Conservation (phyloP, 2,888 invertebrate genomes). For the Stratiomys singularior region DNA sequence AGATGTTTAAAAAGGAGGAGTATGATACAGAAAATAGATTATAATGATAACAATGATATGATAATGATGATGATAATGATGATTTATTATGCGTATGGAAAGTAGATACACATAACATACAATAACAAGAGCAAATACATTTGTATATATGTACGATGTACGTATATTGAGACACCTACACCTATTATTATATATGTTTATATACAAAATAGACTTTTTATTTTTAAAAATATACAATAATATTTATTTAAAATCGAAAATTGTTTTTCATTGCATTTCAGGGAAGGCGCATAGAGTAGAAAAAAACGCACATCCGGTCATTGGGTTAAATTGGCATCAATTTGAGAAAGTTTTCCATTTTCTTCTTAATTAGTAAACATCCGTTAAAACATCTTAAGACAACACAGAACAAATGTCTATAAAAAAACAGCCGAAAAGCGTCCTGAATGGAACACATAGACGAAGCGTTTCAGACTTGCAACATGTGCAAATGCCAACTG, state of each 20-base stretch:
- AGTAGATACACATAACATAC: conserved; percentile 38
- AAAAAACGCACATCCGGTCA: no score
- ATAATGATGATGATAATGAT: conserved; percentile 22
- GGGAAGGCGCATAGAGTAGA: neutral
- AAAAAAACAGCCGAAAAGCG: no score
- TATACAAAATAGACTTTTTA: conserved; percentile 46
- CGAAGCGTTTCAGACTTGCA: no score
- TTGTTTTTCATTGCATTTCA: neutral
- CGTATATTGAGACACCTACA: conserved; percentile 48
- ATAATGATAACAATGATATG: neutral
- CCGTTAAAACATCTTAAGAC: no score
- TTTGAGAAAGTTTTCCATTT: no score
- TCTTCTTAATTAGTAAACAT: no score
- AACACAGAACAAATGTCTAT: no score
- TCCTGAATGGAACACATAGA: no score
- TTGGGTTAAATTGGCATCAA: no score
- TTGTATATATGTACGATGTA: conserved; percentile 51
- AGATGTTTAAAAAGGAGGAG: neutral
- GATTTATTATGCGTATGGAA: conserved; percentile 25
- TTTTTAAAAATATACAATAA: conserved; percentile 49
- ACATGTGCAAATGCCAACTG: no score
- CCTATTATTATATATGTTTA: conserved; percentile 52
- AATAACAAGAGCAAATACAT: conserved; percentile 39
- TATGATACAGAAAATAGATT: neutral
- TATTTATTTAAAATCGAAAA: conserved; percentile 45